Base-by-base conservation (phyloP, 2,888 invertebrate genomes). In the Nomada lathburiana region DNA sequence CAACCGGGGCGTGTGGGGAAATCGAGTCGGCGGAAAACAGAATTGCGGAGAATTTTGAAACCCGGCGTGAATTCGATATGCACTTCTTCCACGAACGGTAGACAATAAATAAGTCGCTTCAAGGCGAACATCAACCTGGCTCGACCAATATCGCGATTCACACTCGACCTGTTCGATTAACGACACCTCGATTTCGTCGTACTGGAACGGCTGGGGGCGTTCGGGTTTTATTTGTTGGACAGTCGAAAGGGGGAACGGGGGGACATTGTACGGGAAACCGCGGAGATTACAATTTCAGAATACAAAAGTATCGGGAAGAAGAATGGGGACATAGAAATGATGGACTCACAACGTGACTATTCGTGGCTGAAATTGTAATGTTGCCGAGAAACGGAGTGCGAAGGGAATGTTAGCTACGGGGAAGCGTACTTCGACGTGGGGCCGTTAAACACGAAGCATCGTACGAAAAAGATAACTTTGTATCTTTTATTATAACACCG, bases 401-500 rank as follows among this genome's bases (percentile, higher is more conserved):
- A 53, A 52, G 10, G 5, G 47, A 68, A 29, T 20, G 44, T 80
- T 50, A 16, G 52, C 47, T 68, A 73, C 59, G 55, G 53, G 53
- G 57, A 47, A 65, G 53, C 29, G 57, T 75, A 60, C 55, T 76
- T 70, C 44, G 23, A 76, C 26, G 55, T 29, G 63, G 52, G 64
- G 4, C 23, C 36, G 52, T 59, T 60, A 18, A 82, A 64, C 52
- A 52, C 47, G 62, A 64, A 59, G 74, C 72, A 69, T 68, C 74
- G 74, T 81, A 72, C 76, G 77, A 84, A 78, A 74, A 84, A 82
- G 77, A 60, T 82, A 82, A 85, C 74, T 85, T 85, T 85, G 85
- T 85, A 85, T 84, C 85, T 84, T 85, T 85, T 85, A 84, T 85
- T 85, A 85, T 85, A 84, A 85, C 71, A 82, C 68, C 77, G 71